Base-by-base conservation (phyloP, 1,140 invertebrate genomes). In the Ips nitidus region DNA sequence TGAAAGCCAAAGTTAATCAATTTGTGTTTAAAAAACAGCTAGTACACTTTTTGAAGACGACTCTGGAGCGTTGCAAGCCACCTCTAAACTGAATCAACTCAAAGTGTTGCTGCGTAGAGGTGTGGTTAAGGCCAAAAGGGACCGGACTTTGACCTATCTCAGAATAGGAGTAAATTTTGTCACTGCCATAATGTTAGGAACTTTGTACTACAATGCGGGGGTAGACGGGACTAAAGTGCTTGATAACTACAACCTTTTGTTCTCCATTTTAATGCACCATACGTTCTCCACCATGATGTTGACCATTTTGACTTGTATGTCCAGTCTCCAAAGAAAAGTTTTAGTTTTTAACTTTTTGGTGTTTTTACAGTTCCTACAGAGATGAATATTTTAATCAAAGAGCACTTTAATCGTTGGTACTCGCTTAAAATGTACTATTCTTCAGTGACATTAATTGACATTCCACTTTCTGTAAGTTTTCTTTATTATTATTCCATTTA, bases 391-490 rank as follows among this genome's bases (percentile, higher is more conserved):
- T 85, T 98, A 74, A 86, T 91, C 36, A 93, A 96, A 78, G 96
- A 98, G 81, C 94, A 98, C 77, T 93, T 97, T 69, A 98, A 98
- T 80, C 87, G 95, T 79, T 98, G 95, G 95, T 98, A 98, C 83
- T 97, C 94, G 5, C 82, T 97, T 3, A 95, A 95, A 79, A 90
- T 94, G 3, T 98, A 95, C 76, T 98, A 95, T 77, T 84, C 90
- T 41, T 91, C 95, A 6, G 89, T 94, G 58, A 96, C 93, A 0
- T 78, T 98, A 43, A 87, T 96, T 0, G 92, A 94, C 75, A 80
- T 93, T 74, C 92, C 92, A 0, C 83, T 93, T 62, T 87, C 89
- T 57, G 86, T 92, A 81, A 85, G 86, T 84, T 74, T 62, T 8
- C 62, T 22, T 22, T 22, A 22, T 22, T 22, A 22, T 22, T 22